Conservation (phyloP, 2,113 vertebrate genomes). For the Gallinago jamesoni region DNA sequence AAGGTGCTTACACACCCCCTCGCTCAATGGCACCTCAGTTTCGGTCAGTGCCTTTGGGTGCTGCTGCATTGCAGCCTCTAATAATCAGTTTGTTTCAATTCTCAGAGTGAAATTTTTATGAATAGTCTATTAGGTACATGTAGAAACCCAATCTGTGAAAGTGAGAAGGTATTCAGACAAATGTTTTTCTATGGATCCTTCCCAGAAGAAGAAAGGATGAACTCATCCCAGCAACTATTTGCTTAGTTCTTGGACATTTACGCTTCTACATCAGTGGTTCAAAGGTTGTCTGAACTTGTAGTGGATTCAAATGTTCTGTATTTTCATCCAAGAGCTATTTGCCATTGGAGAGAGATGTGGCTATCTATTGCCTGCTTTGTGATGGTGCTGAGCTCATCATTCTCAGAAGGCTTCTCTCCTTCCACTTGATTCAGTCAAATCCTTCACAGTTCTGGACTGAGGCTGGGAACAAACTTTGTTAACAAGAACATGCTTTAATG, state of each 20-base stretch:
- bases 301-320: background rate
- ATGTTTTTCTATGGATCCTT: background rate
- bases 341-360: background rate
- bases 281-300: constrained; percentile 21
- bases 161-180: background rate
- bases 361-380: background rate
- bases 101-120: constrained; percentile 13
- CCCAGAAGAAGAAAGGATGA: constrained; percentile 38
- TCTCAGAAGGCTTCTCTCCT: background rate
- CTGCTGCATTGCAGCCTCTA: constrained; percentile 40
- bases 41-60: constrained; percentile 28
- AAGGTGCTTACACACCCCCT: constrained; percentile 33
- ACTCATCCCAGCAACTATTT: constrained; percentile 18
- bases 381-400: background rate
- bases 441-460: background rate
- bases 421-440: background rate
- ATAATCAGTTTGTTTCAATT: constrained; percentile 40
- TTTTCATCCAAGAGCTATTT: background rate
- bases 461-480: background rate
- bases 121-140: constrained; percentile 6
- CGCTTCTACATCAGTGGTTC: background rate
- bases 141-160: constrained; percentile 3
- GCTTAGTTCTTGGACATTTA: constrained; percentile 15
- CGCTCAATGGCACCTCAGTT: constrained; percentile 1
- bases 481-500: background rate